Percentiles rank a stretch among this genome's conserved stretches.
Evolutionary conservation across 1,140 invertebrate genomes (phyloP).

Genomic region (Macrosteles quadrilineatus): DNA sequence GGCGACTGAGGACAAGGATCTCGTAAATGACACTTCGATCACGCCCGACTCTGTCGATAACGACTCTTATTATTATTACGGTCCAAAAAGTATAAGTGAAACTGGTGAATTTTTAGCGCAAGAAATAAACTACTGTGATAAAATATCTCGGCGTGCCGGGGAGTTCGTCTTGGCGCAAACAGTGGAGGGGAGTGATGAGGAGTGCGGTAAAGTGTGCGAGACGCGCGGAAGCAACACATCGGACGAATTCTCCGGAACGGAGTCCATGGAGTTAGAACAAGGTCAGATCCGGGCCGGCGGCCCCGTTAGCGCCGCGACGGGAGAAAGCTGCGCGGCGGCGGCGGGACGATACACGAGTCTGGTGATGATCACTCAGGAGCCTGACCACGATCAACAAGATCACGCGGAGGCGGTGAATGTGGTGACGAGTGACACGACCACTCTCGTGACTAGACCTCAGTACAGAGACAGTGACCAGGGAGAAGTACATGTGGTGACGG

Average conservation of each 20-base stretch:
- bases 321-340: conserved; percentile 44
- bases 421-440: conserved; percentile 70
- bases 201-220: conserved; percentile 22
- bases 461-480: conserved; percentile 38
- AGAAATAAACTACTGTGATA: conserved; percentile 23
- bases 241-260: conserved; percentile 44
- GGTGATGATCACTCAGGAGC: conserved; percentile 82
- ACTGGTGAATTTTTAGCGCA: conserved; percentile 19
- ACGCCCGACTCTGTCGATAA: too few relatives aligned
- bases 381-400: conserved; percentile 3
- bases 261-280: conserved; percentile 45
- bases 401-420: conserved; percentile 58
- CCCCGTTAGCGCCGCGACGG: conserved; percentile 47
- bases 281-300: conserved; percentile 40
- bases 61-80: not conserved
- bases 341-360: conserved; percentile 77
- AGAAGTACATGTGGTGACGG: conserved; percentile 62
- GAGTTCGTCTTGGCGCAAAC: conserved; percentile 20
- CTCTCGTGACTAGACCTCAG: conserved; percentile 36
- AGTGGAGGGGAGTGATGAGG: conserved; percentile 25
- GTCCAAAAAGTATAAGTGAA: not conserved
- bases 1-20: not conserved
- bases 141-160: not conserved
- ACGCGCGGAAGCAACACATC: conserved; percentile 36
- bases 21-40: too few relatives aligned